Base-by-base conservation (phyloP, 2,797 vertebrate species). In the Acomys russatus region DNA sequence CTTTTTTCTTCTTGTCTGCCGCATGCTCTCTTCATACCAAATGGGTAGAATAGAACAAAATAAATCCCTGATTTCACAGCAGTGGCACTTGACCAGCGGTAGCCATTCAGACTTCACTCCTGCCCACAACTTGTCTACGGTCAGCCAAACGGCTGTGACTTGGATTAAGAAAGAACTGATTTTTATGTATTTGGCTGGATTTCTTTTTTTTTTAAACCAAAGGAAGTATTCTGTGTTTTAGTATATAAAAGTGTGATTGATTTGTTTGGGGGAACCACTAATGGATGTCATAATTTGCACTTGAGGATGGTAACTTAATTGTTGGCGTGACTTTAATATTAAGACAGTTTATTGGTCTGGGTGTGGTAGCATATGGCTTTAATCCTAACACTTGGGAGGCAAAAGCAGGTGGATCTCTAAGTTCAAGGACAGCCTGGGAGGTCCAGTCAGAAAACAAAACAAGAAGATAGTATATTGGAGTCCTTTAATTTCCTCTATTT, bases 401-500 rank as follows among this genome's bases (percentile, higher is more conserved):
- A 49, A 23, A 30, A 15, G 9, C 38, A 20, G 17, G 17, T 33
- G 17, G 30, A 85, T 51, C 63, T 84, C 38, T 68, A 28, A 85
- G 30, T 54, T 85, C 30, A 49, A n/a, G 83, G 11, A n/a, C 44
- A 70, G 30, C 28, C 77, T 54, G 30, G 28, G 25, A 83, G 38
- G 73, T 51, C 77, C 11, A 8, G 7, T 86, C 51, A 79, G 54
- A n/a, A 77, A 77, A 20, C 10, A 54, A 54, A 70, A 66, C 63
- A 51, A 33, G 51, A 68, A 0, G 23, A 92, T 63, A 95, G 49
- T 86, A 94, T 94, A 61, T 78, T 87, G 63, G 89, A 59, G 93
- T 91, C 66, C 70, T 94, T 92, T 88, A 68, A 77, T 90, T 94
- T 89, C 74, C 66, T 91, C 92, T 78, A 83, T 74, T 94, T 93